Evolutionary conservation across 2,113 vertebrate species (phyloP).

Genomic region (Paramormyrops kingsleyae): DNA sequence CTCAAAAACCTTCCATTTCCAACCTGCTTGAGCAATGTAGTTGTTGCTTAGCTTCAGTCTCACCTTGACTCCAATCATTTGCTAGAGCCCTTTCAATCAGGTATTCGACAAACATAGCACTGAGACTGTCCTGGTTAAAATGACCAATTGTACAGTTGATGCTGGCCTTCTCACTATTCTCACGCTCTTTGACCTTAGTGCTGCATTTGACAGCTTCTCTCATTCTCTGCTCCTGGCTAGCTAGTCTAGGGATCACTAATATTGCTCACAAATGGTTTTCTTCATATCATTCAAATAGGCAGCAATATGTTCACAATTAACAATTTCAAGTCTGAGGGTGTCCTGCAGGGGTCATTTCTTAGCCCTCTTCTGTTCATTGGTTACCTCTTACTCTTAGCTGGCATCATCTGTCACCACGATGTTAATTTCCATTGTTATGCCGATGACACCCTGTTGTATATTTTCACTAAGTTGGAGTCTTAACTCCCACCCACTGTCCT

Average conservation of each 20-base stretch:
- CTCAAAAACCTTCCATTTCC: background rate
- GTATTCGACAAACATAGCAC: background rate
- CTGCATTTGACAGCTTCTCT: background rate
- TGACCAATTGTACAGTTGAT: background rate
- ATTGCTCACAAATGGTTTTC: background rate
- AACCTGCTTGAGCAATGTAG: background rate
- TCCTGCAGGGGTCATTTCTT: background rate
- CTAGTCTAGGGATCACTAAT: background rate
- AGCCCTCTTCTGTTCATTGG: background rate
- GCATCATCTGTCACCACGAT: too few relatives aligned
- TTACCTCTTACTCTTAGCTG: too few relatives aligned
- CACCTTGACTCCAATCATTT: background rate
- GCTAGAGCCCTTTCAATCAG: background rate
- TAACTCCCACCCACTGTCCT: too few relatives aligned
- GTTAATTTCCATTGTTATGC: too few relatives aligned
- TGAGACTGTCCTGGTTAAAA: background rate
- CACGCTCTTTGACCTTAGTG: background rate
- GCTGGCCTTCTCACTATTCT: background rate
- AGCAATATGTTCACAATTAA: background rate
- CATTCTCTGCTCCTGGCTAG: background rate
- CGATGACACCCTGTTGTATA: too few relatives aligned
- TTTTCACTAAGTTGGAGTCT: too few relatives aligned
- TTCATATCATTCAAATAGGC: too few relatives aligned
- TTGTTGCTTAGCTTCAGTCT: background rate
- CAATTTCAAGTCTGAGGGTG: background rate